Evolutionary conservation across 2,888 invertebrate genomes (phyloP).

Genomic region (Xestia rhomboidea): DNA sequence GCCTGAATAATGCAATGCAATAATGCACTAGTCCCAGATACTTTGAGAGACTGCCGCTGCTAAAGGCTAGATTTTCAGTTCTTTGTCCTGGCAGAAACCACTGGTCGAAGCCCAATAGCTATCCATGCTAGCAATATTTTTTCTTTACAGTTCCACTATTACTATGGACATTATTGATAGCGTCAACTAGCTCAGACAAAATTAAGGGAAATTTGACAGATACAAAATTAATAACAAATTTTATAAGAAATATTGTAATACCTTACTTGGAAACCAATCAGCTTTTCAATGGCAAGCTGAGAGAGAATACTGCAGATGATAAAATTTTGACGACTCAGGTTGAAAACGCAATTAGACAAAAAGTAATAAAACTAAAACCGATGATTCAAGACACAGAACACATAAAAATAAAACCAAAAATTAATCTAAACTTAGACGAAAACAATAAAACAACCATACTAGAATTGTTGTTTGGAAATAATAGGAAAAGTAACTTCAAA

Average conservation of each 20-base stretch:
- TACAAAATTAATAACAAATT: slow-evolving; percentile 56
- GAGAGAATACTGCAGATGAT: slow-evolving; percentile 20
- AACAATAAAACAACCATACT: slow-evolving; percentile 78
- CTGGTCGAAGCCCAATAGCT: background rate
- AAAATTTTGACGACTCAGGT: slow-evolving; percentile 47
- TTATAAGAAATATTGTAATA: slow-evolving; percentile 71
- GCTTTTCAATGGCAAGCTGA: background rate
- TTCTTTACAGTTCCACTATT: slow-evolving; percentile 52
- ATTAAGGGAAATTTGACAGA: slow-evolving; percentile 60
- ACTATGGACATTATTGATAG: slow-evolving; percentile 38
- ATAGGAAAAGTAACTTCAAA: slow-evolving; percentile 14
- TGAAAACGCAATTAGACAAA: slow-evolving; percentile 69
- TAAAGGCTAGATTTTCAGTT: background rate
- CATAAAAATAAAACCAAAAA: slow-evolving; percentile 43
- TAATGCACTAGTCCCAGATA: background rate
- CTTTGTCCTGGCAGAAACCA: background rate
- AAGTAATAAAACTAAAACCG: slow-evolving; percentile 72
- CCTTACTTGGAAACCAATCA: slow-evolving; percentile 66
- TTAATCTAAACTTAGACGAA: slow-evolving; percentile 68
- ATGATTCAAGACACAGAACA: slow-evolving; percentile 75
- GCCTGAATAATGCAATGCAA: background rate
- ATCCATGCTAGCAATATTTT: background rate
- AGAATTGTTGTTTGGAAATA: slow-evolving; percentile 72
- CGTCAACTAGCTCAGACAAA: slow-evolving; percentile 25
- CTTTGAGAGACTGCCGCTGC: background rate